phyloP scores from a whole-genome alignment of 2,113 vertebrate species.

The Mobula hypostoma region DNA sequence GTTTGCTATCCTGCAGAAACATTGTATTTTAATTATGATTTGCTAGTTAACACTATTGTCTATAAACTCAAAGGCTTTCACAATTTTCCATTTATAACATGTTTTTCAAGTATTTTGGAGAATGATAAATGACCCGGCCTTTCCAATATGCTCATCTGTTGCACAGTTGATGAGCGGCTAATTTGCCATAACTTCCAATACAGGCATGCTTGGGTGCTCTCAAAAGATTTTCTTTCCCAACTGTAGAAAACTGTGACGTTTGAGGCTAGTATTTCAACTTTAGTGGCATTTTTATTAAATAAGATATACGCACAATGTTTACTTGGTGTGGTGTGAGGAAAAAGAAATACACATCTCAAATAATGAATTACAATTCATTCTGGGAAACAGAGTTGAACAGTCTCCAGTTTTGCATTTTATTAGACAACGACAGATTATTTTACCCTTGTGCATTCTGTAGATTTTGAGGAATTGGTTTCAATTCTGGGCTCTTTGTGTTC shows the following conservation, averaged over 20 bases:
- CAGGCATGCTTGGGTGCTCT: background rate
- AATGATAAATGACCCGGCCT: slow-evolving; percentile 19
- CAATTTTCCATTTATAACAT: background rate
- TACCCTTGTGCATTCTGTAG: background rate
- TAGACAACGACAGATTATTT: background rate
- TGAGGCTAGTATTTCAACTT: slow-evolving; percentile 19
- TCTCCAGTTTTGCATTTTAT: background rate
- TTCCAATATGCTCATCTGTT: slow-evolving; percentile 25
- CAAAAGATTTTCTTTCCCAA: background rate
- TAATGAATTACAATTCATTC: background rate
- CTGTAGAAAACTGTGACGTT: background rate
- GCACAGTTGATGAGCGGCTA: background rate
- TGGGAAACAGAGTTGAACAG: background rate
- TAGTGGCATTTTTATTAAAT: slow-evolving; percentile 4
- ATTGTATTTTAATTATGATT: background rate
- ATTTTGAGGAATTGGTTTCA: background rate
- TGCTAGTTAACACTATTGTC: background rate
- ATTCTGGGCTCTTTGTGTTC: background rate
- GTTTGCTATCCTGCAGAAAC: background rate
- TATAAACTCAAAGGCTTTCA: background rate
- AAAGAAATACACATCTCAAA: background rate
- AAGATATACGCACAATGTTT: background rate
- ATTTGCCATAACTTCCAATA: slow-evolving; percentile 7
- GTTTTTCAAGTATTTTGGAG: background rate
- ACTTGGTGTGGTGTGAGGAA: background rate